Percentiles rank a stretch among this genome's conserved stretches.
These are phyloP conservation scores for Lagocephalus sceleratus DNA, from an alignment of 2,797 vertebrate species.

Conservation along the genomic window DNA sequence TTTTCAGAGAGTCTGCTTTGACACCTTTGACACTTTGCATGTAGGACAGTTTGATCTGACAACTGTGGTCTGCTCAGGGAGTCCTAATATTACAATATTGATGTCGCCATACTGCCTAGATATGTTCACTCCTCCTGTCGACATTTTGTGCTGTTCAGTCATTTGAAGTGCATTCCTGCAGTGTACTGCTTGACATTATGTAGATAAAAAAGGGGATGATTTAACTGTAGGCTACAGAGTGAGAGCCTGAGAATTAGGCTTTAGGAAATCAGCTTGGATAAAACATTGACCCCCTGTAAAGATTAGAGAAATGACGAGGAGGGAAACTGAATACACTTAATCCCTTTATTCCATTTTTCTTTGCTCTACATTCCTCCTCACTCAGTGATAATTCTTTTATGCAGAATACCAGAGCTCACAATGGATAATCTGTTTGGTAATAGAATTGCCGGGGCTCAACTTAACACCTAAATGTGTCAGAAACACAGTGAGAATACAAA, in stretches of 20 bases:
- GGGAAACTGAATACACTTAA: slow-evolving; percentile 66
- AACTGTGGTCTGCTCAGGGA: no score
- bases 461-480: slow-evolving; percentile 83
- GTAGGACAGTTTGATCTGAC: no score
- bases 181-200: slow-evolving; percentile 22
- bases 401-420: slow-evolving; percentile 59
- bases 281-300: slow-evolving; percentile 72
- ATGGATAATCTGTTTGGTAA: slow-evolving; percentile 80
- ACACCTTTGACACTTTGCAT: no score
- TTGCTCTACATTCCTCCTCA: slow-evolving; percentile 48
- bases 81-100: no score
- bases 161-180: slow-evolving; percentile 31
- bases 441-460: slow-evolving; percentile 76
- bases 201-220: slow-evolving; percentile 48
- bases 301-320: slow-evolving; percentile 71
- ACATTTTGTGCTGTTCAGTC: slow-evolving; percentile 14
- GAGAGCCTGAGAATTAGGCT: slow-evolving; percentile 54
- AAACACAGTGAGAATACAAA: slow-evolving; percentile 75
- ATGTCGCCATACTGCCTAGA: no score
- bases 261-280: slow-evolving; percentile 71
- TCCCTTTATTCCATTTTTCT: slow-evolving; percentile 66
- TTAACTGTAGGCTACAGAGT: slow-evolving; percentile 28
- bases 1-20: no score
- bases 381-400: slow-evolving; percentile 70
- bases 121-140: not conserved